phyloP scores from a whole-genome alignment of 2,888 invertebrate species.

The Synanthedon andrenaeformis region DNA sequence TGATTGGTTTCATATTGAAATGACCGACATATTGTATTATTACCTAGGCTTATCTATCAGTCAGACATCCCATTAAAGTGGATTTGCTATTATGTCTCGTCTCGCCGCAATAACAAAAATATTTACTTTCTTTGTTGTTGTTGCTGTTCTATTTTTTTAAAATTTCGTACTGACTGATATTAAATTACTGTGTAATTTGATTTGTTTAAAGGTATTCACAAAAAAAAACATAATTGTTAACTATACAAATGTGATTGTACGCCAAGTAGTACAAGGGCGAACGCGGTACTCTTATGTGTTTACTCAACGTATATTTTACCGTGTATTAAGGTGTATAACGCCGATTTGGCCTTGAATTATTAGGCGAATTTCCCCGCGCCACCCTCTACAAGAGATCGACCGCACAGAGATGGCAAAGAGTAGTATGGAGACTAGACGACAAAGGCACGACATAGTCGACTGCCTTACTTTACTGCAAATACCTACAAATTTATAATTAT shows the following conservation, averaged over 20 bases:
- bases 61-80: conserved; percentile 23
- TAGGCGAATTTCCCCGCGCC: no score
- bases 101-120: conserved; percentile 9
- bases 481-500: no score
- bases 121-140: background rate
- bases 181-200: no score
- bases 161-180: no score
- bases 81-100: conserved; percentile 20
- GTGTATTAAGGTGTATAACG: no score
- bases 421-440: no score
- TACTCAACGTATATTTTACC: background rate
- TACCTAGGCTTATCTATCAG: conserved; percentile 24
- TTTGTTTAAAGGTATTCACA: background rate
- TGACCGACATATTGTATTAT: conserved; percentile 32
- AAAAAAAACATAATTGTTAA: conserved; percentile 23
- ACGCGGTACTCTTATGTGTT: conserved; percentile 1
- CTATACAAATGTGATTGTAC: conserved; percentile 43
- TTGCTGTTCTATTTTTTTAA: background rate
- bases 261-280: conserved; percentile 47
- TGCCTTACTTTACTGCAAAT: no score
- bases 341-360: no score
- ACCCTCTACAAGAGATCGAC: no score
- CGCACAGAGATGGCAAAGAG: no score
- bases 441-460: no score
- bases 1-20: conserved; percentile 57